Conservation (phyloP, 1,140 invertebrate genomes). For the Drosophila saltans region DNA sequence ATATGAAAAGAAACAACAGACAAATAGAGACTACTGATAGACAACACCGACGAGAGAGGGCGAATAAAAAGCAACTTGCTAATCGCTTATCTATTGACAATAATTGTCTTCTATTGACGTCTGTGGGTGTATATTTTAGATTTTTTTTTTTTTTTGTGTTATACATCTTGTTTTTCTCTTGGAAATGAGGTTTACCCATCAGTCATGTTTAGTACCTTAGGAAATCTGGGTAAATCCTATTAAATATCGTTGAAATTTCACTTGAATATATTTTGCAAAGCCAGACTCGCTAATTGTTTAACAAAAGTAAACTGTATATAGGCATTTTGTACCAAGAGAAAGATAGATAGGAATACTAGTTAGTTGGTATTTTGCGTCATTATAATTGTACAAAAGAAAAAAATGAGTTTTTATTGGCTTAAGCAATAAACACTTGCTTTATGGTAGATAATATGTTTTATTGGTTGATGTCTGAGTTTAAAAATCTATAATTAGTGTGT, state of each 20-base stretch:
- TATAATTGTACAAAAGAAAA: conserved; percentile 5
- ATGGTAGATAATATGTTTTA: conserved; percentile 42
- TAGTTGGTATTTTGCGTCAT: conserved; percentile 25
- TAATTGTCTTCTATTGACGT: conserved; percentile 37
- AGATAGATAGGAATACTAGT: conserved; percentile 23
- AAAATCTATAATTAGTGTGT: conserved; percentile 6
- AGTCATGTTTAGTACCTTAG: conserved; percentile 5
- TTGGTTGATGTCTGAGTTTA: conserved; percentile 20
- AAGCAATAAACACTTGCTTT: conserved; percentile 40
- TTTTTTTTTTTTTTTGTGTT: background rate
- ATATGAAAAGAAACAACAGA: background rate
- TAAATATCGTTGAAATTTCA: background rate
- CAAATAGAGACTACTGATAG: background rate
- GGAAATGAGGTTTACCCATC: background rate
- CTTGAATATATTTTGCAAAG: conserved; percentile 2
- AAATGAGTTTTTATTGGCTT: conserved; percentile 18
- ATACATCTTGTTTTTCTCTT: background rate
- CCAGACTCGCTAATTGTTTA: conserved; percentile 50
- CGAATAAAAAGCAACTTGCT: background rate
- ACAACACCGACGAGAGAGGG: background rate
- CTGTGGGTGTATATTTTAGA: background rate
- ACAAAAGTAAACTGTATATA: conserved; percentile 32
- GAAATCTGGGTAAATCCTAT: conserved; percentile 1
- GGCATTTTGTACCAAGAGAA: conserved; percentile 12
- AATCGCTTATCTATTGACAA: conserved; percentile 16